A percentile compares a stretch with the other conserved stretches of the same genome.
phyloP scores from a whole-genome alignment of 1,140 invertebrate species.

The Penaeus japonicus region DNA sequence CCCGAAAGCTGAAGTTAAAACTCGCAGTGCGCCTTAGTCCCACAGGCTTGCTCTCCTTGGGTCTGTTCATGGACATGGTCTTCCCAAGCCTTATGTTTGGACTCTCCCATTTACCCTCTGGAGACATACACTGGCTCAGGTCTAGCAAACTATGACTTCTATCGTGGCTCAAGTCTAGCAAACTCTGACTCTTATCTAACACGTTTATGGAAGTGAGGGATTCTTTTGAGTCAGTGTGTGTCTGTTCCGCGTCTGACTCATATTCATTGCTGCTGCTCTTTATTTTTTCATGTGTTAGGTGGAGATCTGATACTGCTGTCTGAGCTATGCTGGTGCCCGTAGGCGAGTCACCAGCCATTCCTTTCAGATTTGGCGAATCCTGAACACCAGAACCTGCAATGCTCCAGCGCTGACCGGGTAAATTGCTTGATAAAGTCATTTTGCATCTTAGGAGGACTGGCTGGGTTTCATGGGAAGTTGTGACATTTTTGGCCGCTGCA shows the following conservation, averaged over 20 bases:
- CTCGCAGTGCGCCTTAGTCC: slow-evolving; percentile 23
- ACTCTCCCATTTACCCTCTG: not conserved
- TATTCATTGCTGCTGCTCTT: not conserved
- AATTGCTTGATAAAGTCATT: not conserved
- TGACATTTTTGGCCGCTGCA: not conserved
- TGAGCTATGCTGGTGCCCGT: not conserved
- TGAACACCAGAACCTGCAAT: slow-evolving; percentile 12
- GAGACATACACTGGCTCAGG: not conserved
- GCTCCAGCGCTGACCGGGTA: slow-evolving; percentile 22
- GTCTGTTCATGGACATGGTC: not conserved
- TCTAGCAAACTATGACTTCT: slow-evolving; percentile 39
- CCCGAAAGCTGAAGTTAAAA: slow-evolving; percentile 3
- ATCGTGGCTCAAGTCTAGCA: not conserved
- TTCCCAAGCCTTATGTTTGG: not conserved
- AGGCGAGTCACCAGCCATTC: not conserved
- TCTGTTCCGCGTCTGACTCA: too few relatives aligned
- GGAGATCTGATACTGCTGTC: not conserved
- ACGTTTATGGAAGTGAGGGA: not conserved
- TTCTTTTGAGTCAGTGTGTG: too few relatives aligned
- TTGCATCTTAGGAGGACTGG: not conserved
- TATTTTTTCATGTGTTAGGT: not conserved
- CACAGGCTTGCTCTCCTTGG: not conserved
- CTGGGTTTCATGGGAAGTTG: not conserved
- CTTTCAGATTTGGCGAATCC: not conserved
- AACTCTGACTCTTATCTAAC: slow-evolving; percentile 16